Conservation (phyloP, 2,888 invertebrate species). For the Oconnorella tubifera region DNA sequence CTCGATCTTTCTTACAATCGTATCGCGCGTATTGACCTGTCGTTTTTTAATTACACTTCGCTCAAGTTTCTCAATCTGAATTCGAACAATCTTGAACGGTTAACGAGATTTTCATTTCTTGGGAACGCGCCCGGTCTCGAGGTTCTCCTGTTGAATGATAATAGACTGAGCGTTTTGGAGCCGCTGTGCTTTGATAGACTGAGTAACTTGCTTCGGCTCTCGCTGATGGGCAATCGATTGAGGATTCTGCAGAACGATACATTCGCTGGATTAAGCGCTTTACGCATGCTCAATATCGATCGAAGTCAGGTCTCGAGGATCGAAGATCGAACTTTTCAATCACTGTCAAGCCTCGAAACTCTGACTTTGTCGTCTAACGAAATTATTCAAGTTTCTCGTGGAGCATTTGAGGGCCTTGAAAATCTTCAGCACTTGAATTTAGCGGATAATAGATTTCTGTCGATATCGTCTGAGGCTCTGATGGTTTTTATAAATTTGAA, state of each 20-base stretch:
- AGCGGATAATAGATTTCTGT: constrained; percentile 2
- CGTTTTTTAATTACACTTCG: not conserved
- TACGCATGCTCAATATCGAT: constrained; percentile 1
- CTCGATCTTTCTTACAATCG: constrained; percentile 9
- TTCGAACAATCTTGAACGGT: not conserved
- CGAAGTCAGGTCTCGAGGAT: constrained; percentile 1
- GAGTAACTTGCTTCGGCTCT: not conserved
- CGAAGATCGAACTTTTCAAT: constrained; percentile 9
- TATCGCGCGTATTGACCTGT: not conserved
- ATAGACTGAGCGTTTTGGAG: not conserved
- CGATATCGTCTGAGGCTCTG: constrained; percentile 1
- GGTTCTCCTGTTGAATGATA: constrained; percentile 1
- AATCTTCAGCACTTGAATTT: constrained; percentile 3
- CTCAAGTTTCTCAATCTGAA: constrained; percentile 9
- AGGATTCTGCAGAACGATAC: not conserved
- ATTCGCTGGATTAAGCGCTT: not conserved
- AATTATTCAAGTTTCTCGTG: not conserved
- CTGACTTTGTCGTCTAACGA: constrained; percentile 6
- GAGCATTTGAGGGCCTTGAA: not conserved
- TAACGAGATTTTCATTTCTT: not conserved
- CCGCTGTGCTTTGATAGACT: not conserved
- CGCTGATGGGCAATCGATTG: constrained; percentile 6
- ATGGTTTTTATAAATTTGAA: not conserved
- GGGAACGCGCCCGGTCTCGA: constrained; percentile 1
- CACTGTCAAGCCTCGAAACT: constrained; percentile 5